Evolutionary conservation across 2,888 invertebrate species (phyloP), one percentile per base, ranked within the genome.

Genomic region (Ceramica pisi): DNA sequence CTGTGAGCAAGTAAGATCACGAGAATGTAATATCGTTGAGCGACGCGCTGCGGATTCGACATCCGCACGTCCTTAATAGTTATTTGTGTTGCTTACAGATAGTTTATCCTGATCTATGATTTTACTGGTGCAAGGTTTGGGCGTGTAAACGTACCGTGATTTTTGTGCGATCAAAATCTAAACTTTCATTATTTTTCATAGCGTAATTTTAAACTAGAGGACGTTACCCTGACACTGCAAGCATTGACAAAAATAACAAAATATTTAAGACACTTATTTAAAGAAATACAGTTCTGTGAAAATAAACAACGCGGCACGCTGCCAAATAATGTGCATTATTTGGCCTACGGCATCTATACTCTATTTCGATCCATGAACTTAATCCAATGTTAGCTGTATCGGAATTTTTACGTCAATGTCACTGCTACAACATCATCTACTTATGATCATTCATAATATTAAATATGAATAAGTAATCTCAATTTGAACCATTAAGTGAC

Each of bases 211-310:
- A 44, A 26, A 35, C 44, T 19, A 44, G 19, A 56, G 71, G 78
- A 35, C 78, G 71, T 71, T 71, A 78, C 73, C 73, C 62, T 62
- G 74, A 74, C 12, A 44, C 12, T 51, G 72, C 51, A 35, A 63
- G 35, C 53, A 16, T 26, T 35, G 51, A 62, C 56, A 44, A 16
- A 65, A 71, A 72, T 71, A 56, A 66, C 71, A 41, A 59, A 62
- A 65, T 62, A 44, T 71, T 57, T 44, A 12, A 16, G 51, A 59
- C 41, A 41, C 0, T 62, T 69, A 71, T 50, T 67, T 57, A 66
- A 72, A 75, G 60, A 92, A 95, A 86, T 79, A 53, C 53, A 51
- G 80, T 67, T 72, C 62, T 64, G 41, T n/a, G 56, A 79, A 80
- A 75, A 85, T 71, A 78, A 75, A 84, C 81, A 75, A 55, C 56